Evolutionary conservation across 2,888 invertebrate species (phyloP).

Genomic region (Xestia c-nigrum): DNA sequence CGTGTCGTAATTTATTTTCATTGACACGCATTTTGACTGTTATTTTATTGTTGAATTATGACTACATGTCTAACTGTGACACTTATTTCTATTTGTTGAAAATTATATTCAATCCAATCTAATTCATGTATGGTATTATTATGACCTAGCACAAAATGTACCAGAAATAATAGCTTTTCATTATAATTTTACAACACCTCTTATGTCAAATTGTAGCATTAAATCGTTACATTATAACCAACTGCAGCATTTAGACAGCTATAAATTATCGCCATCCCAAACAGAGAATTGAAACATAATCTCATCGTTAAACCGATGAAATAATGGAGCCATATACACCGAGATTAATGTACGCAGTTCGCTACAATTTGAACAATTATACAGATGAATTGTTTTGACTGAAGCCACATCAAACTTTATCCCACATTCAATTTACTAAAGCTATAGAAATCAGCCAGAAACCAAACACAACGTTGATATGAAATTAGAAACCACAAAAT

Average conservation of each 20-base stretch:
- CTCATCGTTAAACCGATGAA: slow-evolving; percentile 27
- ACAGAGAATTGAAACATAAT: slow-evolving; percentile 44
- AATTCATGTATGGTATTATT: background rate
- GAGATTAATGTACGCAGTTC: slow-evolving; percentile 27
- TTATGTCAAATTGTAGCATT: slow-evolving; percentile 14
- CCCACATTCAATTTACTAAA: slow-evolving; percentile 4
- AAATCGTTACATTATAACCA: slow-evolving; percentile 6
- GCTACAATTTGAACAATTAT: slow-evolving; percentile 13
- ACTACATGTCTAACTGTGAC: background rate
- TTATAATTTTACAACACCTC: background rate
- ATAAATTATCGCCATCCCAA: slow-evolving; percentile 27
- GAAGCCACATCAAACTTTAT: slow-evolving; percentile 24
- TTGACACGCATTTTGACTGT: background rate
- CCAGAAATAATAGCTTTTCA: background rate
- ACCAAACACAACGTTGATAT: background rate
- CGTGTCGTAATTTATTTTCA: background rate
- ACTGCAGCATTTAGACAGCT: slow-evolving; percentile 7
- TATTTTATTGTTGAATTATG: too few relatives aligned
- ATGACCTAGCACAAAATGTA: background rate
- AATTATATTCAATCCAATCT: background rate
- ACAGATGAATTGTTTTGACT: slow-evolving; percentile 8
- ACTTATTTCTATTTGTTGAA: background rate
- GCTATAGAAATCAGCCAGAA: background rate
- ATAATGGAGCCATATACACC: slow-evolving; percentile 25
- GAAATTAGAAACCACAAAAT: slow-evolving; percentile 31